Conservation (phyloP, 2,797 vertebrate species). For the Characodon lateralis region DNA sequence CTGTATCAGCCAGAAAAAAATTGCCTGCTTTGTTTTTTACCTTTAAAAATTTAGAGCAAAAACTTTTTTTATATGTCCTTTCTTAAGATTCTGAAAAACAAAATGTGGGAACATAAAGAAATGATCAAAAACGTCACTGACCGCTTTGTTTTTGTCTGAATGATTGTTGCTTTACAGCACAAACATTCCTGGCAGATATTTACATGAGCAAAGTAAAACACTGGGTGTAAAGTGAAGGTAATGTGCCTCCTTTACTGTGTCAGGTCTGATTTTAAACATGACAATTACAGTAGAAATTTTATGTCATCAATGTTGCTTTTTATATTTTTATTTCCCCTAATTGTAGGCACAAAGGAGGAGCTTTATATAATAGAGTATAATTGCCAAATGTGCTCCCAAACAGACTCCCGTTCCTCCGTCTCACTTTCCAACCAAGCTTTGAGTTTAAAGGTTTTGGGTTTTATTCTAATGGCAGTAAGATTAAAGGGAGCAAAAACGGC, state of each 20-base stretch:
- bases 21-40: neutral
- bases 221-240: neutral
- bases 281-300: slow-evolving; percentile 15
- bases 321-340: neutral
- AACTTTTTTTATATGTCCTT: neutral
- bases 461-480: slow-evolving; percentile 37
- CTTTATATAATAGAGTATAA: slow-evolving; percentile 6
- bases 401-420: slow-evolving; percentile 13
- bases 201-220: neutral
- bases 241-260: neutral
- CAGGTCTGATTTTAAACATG: neutral
- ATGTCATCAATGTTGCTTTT: slow-evolving; percentile 10
- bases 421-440: slow-evolving; percentile 29
- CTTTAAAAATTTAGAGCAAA: neutral
- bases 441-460: slow-evolving; percentile 13
- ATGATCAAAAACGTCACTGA: neutral
- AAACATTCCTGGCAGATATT: neutral
- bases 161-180: neutral
- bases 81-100: slow-evolving; percentile 21
- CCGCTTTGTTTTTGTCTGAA: neutral
- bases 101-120: slow-evolving; percentile 14
- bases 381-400: slow-evolving; percentile 22
- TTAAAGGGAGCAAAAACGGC: slow-evolving; percentile 49
- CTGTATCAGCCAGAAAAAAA: neutral
- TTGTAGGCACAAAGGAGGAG: slow-evolving; percentile 2